Evolutionary conservation across 2,888 invertebrate species (phyloP).

Genomic region (Pandemis heparana): DNA sequence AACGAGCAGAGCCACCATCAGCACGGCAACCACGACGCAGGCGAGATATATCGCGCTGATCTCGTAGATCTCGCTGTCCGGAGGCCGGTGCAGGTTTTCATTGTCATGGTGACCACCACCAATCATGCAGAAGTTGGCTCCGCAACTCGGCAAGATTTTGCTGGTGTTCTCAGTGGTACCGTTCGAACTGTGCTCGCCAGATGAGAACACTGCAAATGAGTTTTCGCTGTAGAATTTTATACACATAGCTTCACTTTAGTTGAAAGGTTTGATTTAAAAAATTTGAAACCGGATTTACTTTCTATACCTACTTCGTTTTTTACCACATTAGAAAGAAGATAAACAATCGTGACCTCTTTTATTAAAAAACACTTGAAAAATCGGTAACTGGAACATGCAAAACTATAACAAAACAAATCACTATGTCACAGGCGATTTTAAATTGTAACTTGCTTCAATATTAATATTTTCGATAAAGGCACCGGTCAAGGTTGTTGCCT

Average conservation of each 20-base stretch:
- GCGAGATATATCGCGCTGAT: constrained; percentile 95
- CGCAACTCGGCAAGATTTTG: constrained; percentile 87
- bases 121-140: constrained; percentile 93
- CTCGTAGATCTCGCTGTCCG: constrained; percentile 94
- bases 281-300: not conserved
- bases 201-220: constrained; percentile 88
- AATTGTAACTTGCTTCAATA: no score
- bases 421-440: no score
- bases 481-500: no score
- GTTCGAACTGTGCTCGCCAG: constrained; percentile 89
- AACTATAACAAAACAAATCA: no score
- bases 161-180: constrained; percentile 73
- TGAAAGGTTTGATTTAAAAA: no score
- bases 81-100: constrained; percentile 92
- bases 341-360: no score
- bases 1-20: constrained; percentile 94
- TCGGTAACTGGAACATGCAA: no score
- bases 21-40: constrained; percentile 93
- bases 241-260: not conserved
- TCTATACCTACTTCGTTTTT: not conserved
- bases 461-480: no score
- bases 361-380: no score
- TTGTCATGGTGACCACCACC: constrained; percentile 88
- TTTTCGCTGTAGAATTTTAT: not conserved
- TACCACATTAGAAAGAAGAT: no score